A percentile compares a stretch with the other conserved stretches of the same genome.
These are phyloP conservation scores for Gasteruption jaculator DNA, from an alignment of 2,888 invertebrate genomes.

Conservation along the genomic window DNA sequence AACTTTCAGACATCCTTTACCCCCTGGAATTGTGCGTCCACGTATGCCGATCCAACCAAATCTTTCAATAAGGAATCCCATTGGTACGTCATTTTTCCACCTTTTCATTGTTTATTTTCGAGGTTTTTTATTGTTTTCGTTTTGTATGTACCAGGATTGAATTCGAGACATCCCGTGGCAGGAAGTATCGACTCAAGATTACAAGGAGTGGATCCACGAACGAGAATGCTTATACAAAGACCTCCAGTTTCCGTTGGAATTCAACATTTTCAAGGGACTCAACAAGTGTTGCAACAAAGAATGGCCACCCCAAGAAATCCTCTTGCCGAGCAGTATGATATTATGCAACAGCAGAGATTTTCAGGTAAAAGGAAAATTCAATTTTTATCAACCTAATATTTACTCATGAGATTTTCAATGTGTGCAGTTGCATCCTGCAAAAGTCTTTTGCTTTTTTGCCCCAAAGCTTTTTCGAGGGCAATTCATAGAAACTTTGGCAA, in stretches of 20 bases:
- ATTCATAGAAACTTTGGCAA: too few relatives aligned
- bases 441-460: conserved; percentile 6
- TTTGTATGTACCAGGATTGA: conserved; percentile 40
- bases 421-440: too few relatives aligned
- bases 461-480: neutral
- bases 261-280: conserved; percentile 41
- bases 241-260: conserved; percentile 42
- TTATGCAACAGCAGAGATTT: conserved; percentile 44
- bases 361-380: conserved; percentile 29
- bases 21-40: conserved; percentile 57
- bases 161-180: conserved; percentile 36
- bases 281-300: conserved; percentile 42
- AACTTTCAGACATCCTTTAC: conserved; percentile 69
- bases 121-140: neutral
- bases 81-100: conserved; percentile 29
- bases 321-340: conserved; percentile 43
- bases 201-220: conserved; percentile 56
- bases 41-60: conserved; percentile 51
- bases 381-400: neutral
- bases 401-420: neutral
- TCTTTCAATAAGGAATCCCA: conserved; percentile 41
- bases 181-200: conserved; percentile 51
- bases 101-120: neutral
- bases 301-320: conserved; percentile 40
- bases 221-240: conserved; percentile 56